Base-by-base conservation (phyloP, 2,797 vertebrate genomes). In the Sus cebifrons region DNA sequence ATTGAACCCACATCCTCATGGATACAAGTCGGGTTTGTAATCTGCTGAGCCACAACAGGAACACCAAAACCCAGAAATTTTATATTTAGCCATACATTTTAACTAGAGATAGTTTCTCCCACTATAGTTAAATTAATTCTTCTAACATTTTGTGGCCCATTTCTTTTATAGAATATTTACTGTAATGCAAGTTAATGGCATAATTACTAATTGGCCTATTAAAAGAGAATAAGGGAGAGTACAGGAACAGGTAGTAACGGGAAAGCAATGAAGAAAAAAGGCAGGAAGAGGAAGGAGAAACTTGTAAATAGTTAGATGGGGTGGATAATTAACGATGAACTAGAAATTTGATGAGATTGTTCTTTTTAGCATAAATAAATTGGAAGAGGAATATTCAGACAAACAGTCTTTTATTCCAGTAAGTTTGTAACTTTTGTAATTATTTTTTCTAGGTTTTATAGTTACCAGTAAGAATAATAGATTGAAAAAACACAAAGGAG, bases 391-490 rank as follows among this genome's bases (percentile, higher is more conserved):
- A 49, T 89, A 89, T 68, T 96, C 64, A 96, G 32, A 56, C 29
- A 95, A 95, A 13, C 52, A 89, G 25, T 78, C 23, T 54, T 91
- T 84, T 74, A 54, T 87, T 86, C 11, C 60, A n/a, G 60, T 95
- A 70, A 74, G 27, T 97, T 96, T 96, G 36, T 97, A 95, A 95
- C 77, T 87, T 62, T 77, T 58, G 95, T 49, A 93, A 78, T 93
- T 91, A 56, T 67, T 96, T 95, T 96, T 96, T 90, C 71, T 96
- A 79, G 58, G 5, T 94, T 95, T 14, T 89, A 0, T 96, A 94
- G 86, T 89, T 95, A 89, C 86, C 77, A 90, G 58, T 96, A 97
- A 94, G 67, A 96, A 71, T 77, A 91, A 79, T 95, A 95, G 86
- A 89, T 86, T 83, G 3, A 44, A 92, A 73, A 96, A 93, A 25